These are phyloP conservation scores for Pipistrellus pipistrellus DNA, from an alignment of 2,797 vertebrate genomes.

Conservation along the genomic window DNA sequence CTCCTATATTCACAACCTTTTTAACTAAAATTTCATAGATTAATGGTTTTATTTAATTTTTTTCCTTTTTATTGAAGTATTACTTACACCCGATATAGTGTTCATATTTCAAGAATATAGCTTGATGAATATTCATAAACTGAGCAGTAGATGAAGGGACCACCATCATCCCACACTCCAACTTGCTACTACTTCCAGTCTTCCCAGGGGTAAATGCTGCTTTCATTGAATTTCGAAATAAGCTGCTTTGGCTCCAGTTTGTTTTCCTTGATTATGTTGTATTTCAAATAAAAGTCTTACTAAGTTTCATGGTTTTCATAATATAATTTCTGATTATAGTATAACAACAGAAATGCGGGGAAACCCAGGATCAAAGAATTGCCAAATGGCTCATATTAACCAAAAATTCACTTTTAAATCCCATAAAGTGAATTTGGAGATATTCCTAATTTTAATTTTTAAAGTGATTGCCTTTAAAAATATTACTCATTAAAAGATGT, in stretches of 20 bases:
- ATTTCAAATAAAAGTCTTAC: constrained; percentile 63
- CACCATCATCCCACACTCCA: rapidly evolving
- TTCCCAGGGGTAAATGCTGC: neutral
- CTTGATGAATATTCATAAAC: neutral
- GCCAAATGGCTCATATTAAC: constrained; percentile 63
- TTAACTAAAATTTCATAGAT: neutral
- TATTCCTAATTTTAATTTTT: neutral
- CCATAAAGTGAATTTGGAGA: constrained; percentile 50
- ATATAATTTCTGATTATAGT: constrained; percentile 65
- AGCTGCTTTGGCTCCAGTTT: constrained; percentile 18
- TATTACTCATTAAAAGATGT: neutral
- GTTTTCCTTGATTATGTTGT: constrained; percentile 63
- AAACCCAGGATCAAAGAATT: constrained; percentile 78
- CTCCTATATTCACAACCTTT: neutral
- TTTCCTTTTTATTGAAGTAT: neutral
- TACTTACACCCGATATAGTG: neutral
- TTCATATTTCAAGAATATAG: neutral
- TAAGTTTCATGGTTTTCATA: constrained; percentile 66
- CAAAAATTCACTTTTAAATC: constrained; percentile 54
- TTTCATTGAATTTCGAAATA: neutral
- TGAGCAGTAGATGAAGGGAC: neutral
- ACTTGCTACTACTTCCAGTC: rapidly evolving
- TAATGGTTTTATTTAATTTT: neutral
- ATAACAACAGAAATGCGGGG: constrained; percentile 82
- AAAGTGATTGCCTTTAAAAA: constrained; percentile 10